These are phyloP conservation scores for Macrophya alboannulata DNA, from an alignment of 2,888 invertebrate species.

Conservation along the genomic window DNA sequence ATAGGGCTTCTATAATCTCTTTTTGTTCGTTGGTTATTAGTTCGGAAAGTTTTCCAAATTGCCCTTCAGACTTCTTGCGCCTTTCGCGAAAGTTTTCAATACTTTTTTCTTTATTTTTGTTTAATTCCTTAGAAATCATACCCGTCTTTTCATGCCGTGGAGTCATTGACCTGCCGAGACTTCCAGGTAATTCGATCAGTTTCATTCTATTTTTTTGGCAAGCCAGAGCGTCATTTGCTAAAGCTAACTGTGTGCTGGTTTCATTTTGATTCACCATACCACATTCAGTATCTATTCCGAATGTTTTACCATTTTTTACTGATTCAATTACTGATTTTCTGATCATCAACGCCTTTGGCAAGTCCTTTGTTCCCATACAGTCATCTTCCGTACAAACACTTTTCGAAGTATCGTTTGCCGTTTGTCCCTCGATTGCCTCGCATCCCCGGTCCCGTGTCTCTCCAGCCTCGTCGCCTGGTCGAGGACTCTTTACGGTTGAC, in stretches of 20 bases:
- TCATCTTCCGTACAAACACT: background rate
- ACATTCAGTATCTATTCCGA: background rate
- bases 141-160: background rate
- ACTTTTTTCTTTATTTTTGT: background rate
- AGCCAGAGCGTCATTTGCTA: background rate
- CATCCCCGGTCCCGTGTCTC: background rate
- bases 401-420: conserved; percentile 5
- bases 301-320: conserved; percentile 32
- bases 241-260: background rate
- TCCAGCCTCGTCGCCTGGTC: conserved; percentile 63
- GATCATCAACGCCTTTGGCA: conserved; percentile 23
- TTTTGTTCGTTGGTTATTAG: conserved; percentile 73
- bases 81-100: conserved; percentile 21
- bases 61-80: conserved; percentile 61
- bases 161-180: background rate
- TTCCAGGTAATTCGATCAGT: background rate
- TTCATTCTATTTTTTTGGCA: background rate
- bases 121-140: background rate
- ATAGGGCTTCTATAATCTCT: conserved; percentile 69
- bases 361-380: conserved; percentile 20
- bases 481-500: conserved; percentile 58
- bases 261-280: background rate
- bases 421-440: background rate
- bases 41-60: conserved; percentile 70
- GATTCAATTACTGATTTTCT: conserved; percentile 49